phyloP scores from a whole-genome alignment of 2,113 vertebrate species.

The Sus scrofa region T2T-Sscrofa CM000819.6:117486501-117487000 shows the following conservation, averaged over 20 bases:
- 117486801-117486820: neutral
- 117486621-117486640: neutral
- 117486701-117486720: neutral
- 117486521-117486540: conserved; percentile 14
- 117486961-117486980: neutral
- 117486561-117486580: conserved; percentile 54
- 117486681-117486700: neutral
- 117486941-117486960: neutral
- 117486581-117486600: neutral
- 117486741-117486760: neutral
- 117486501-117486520: neutral
- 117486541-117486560: neutral
- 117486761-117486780: neutral
- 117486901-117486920: neutral
- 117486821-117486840: neutral
- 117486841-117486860: neutral
- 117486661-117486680: neutral
- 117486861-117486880: no score
- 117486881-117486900: neutral
- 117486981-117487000: neutral
- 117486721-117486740: neutral
- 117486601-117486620: conserved; percentile 48
- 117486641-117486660: conserved; percentile 18
- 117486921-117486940: neutral
- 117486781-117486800: neutral